phyloP scores from a whole-genome alignment of 2,888 invertebrate genomes.

The Amphiduros pacificus region DNA sequence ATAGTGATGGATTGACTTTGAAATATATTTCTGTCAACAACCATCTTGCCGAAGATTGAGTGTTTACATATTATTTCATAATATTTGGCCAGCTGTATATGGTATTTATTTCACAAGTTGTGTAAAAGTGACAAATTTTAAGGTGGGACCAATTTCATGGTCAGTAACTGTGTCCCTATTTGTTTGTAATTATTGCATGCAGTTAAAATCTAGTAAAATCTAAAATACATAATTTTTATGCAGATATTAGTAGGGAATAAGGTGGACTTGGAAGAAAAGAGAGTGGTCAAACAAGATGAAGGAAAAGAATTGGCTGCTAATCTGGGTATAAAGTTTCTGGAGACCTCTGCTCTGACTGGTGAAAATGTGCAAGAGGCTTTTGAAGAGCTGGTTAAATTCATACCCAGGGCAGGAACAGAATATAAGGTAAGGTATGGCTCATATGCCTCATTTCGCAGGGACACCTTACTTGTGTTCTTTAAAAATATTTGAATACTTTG shows the following conservation, averaged over 20 bases:
- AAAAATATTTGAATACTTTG: neutral
- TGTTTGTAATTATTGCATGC: too few species aligned
- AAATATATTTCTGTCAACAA: too few species aligned
- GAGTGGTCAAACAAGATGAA: constrained; percentile 20
- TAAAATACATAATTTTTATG: too few species aligned
- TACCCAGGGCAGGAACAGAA: constrained; percentile 14
- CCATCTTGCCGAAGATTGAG: too few species aligned
- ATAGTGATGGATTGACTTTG: too few species aligned
- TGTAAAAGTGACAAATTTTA: too few species aligned
- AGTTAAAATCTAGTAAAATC: too few species aligned
- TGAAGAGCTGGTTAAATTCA: constrained; percentile 28
- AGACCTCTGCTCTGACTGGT: constrained; percentile 37
- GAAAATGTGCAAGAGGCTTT: constrained; percentile 35
- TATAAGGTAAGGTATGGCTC: constrained; percentile 12
- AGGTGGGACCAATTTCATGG: too few species aligned
- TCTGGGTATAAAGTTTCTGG: constrained; percentile 29
- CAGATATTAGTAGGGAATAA: constrained; percentile 18
- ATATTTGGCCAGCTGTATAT: too few species aligned
- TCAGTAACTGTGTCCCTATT: too few species aligned
- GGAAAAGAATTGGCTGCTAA: constrained; percentile 27
- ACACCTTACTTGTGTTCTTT: neutral
- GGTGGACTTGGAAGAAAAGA: constrained; percentile 9
- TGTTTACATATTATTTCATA: too few species aligned
- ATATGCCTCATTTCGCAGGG: neutral
- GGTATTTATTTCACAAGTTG: too few species aligned